Base-by-base conservation (phyloP, 53 echinoderm and acorn worm species). In the Astropecten irregularis region DNA sequence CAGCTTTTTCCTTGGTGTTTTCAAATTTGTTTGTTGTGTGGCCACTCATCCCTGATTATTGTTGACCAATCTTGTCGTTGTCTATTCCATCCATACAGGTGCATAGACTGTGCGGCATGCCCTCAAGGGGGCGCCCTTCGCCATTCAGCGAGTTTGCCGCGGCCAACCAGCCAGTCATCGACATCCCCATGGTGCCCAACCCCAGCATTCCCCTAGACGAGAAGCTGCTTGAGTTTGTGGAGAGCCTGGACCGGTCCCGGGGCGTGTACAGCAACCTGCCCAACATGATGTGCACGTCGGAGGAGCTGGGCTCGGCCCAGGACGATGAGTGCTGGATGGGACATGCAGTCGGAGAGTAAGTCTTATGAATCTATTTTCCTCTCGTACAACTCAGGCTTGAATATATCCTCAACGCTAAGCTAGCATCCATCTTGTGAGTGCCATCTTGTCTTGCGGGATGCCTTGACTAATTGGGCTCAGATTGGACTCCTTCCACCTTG, bases 321-420 rank as follows among this genome's bases (percentile, higher is more conserved):
- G 82, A 93, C 52, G 28, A 82, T 18, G 89, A 73, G 25, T 95
- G 95, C 81, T 95, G 95, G 95, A 95, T 81, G n/a, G 95, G 95
- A 14, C 71, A 73, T 23, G 35, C 28, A 6, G 79, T 86, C 5
- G 95, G 90, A 85, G 82, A 71, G 95, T 95, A 86, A 72, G 95
- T 92, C 16, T 40, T 3, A 20, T 28, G 2, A 42, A 6, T 42
- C 11, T 6, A 42, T 11, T 42, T 42, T 42, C 42, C 42, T 42
- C 42, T 11, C 11, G 42, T n/a, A n/a, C n/a, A n/a, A n/a, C n/a
- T n/a, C n/a, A n/a, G n/a, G n/a, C n/a, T n/a, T n/a, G n/a, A n/a
- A n/a, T n/a, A n/a, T n/a, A n/a, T n/a, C n/a, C n/a, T n/a, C n/a
- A n/a, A n/a, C n/a, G n/a, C n/a, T n/a, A n/a, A n/a, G n/a, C n/a